Evolutionary conservation across 2,888 invertebrate species (phyloP).

Genomic region (Mactromeris polynyma): DNA sequence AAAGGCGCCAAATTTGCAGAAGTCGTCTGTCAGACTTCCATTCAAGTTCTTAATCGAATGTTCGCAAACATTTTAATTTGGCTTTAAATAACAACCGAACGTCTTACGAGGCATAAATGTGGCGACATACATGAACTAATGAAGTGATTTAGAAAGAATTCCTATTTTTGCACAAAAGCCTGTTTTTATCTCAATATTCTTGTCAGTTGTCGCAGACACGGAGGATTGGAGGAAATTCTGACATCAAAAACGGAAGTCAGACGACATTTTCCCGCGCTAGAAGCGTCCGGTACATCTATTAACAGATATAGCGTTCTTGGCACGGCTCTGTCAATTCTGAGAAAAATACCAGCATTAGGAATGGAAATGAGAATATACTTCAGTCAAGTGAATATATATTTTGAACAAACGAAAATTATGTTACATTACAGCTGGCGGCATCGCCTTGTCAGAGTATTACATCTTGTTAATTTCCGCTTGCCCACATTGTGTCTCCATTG

Average conservation of each 20-base stretch:
- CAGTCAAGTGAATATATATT: neutral
- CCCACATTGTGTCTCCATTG: neutral
- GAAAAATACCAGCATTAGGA: neutral
- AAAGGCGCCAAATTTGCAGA: conserved; percentile 36
- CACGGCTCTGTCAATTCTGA: conserved; percentile 14
- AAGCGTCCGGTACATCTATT: conserved; percentile 37
- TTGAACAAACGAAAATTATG: conserved; percentile 15
- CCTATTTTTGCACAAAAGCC: neutral
- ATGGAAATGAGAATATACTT: neutral
- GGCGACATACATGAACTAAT: conserved; percentile 34
- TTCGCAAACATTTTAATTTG: conserved; percentile 36
- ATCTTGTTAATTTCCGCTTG: neutral
- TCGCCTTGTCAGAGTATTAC: neutral
- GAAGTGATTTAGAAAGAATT: conserved; percentile 34
- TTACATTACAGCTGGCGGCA: neutral
- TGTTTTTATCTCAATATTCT: neutral
- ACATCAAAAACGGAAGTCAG: conserved; percentile 37
- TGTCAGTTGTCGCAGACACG: conserved; percentile 29
- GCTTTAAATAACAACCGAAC: conserved; percentile 32
- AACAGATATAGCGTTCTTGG: conserved; percentile 5
- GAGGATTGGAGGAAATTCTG: conserved; percentile 34
- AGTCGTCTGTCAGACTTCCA: conserved; percentile 11
- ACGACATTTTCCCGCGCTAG: conserved; percentile 17
- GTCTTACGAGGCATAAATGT: conserved; percentile 34
- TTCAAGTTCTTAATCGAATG: conserved; percentile 9